Evolutionary conservation across 2,797 vertebrate species (phyloP).

Genomic region (Arnoldichthys spilopterus): DNA sequence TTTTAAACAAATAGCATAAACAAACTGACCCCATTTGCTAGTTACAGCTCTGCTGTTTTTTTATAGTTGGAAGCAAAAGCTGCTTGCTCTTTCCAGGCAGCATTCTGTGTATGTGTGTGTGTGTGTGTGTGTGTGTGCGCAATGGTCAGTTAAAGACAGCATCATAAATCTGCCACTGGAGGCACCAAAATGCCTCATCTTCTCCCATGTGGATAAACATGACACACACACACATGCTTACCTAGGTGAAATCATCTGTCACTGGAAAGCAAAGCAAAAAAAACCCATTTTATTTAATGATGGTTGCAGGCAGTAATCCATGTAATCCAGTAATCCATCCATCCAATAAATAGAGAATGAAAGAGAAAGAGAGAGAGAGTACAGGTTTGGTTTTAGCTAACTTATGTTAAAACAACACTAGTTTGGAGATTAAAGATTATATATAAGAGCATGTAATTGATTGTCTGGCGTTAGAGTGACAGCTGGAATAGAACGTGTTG

Average conservation of each 20-base stretch:
- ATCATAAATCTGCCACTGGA: slow-evolving; percentile 63
- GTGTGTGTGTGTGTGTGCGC: slow-evolving; percentile 18
- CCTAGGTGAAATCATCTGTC: background rate
- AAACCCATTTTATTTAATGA: background rate
- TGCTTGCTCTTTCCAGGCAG: slow-evolving; percentile 18
- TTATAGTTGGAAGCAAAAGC: slow-evolving; percentile 32
- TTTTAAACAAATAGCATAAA: background rate
- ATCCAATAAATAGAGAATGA: background rate
- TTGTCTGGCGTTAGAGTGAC: no score
- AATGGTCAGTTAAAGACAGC: slow-evolving; percentile 49
- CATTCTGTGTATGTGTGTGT: slow-evolving; percentile 37
- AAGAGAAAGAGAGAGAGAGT: background rate
- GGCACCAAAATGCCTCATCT: slow-evolving; percentile 58
- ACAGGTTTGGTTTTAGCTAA: no score
- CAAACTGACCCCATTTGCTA: background rate
- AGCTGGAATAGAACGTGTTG: no score
- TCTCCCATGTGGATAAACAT: slow-evolving; percentile 48
- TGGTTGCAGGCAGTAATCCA: no score
- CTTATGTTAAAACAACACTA: no score
- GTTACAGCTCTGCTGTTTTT: slow-evolving; percentile 16
- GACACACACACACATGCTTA: slow-evolving; percentile 23
- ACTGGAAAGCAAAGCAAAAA: background rate
- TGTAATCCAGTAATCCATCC: no score
- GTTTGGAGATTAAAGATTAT: no score
- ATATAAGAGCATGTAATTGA: no score